Evolutionary conservation across 2,113 vertebrate species (phyloP).

Genomic region (Cephalopholis sonnerati): DNA sequence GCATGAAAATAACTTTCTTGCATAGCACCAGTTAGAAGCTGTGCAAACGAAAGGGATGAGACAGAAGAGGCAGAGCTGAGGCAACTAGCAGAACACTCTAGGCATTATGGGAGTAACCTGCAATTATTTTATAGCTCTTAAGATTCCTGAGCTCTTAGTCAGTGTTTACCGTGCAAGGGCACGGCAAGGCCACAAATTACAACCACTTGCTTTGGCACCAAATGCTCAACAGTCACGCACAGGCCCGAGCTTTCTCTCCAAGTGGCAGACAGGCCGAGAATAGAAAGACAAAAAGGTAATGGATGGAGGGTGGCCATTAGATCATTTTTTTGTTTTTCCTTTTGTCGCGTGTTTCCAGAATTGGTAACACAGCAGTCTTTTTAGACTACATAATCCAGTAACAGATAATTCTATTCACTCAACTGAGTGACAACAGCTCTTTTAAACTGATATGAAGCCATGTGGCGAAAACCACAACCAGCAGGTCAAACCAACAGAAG

Average conservation of each 20-base stretch:
- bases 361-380: not conserved
- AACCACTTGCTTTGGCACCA: slow-evolving; percentile 90
- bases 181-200: slow-evolving; percentile 90
- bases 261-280: slow-evolving; percentile 34
- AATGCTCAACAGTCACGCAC: slow-evolving; percentile 90
- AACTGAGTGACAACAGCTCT: slow-evolving; percentile 24
- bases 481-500: slow-evolving; percentile 30
- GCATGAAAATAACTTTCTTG: not conserved
- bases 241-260: slow-evolving; percentile 56
- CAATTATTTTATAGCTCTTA: slow-evolving; percentile 95
- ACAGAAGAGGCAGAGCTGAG: slow-evolving; percentile 55
- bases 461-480: slow-evolving; percentile 35
- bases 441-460: slow-evolving; percentile 15
- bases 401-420: slow-evolving; percentile 1
- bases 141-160: slow-evolving; percentile 94
- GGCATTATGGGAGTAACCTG: slow-evolving; percentile 89
- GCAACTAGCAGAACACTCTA: slow-evolving; percentile 80
- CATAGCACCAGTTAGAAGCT: not conserved
- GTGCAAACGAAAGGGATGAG: slow-evolving; percentile 35
- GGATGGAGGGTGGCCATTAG: slow-evolving; percentile 18
- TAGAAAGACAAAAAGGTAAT: slow-evolving; percentile 44
- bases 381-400: not conserved
- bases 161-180: slow-evolving; percentile 89
- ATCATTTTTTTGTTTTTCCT: slow-evolving; percentile 26
- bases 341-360: slow-evolving; percentile 4